Percentiles rank a stretch among this genome's conserved stretches.
These are phyloP conservation scores for Cathartes aura DNA, from an alignment of 2,113 vertebrate genomes.

Conservation along the genomic window DNA sequence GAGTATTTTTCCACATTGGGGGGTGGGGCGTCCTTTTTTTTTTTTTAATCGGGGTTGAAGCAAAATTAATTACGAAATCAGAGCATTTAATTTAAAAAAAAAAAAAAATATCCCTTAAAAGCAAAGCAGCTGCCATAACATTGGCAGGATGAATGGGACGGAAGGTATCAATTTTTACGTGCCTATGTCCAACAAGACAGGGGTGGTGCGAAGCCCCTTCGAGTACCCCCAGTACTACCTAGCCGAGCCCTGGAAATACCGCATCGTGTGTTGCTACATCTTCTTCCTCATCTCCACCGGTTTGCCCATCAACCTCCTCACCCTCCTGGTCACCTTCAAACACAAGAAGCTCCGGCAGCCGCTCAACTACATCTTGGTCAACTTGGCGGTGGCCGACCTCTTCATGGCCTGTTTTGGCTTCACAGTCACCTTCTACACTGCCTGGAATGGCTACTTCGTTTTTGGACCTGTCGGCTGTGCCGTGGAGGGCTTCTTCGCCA, in stretches of 20 bases:
- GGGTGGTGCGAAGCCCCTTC: constrained; percentile 81
- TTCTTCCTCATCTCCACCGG: constrained; percentile 80
- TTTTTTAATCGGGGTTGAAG: not conserved
- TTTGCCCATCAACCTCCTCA: constrained; percentile 82
- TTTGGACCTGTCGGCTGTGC: constrained; percentile 66
- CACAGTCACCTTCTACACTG: constrained; percentile 73
- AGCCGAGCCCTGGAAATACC: constrained; percentile 76
- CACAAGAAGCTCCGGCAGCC: constrained; percentile 86
- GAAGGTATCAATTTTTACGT: constrained; percentile 85
- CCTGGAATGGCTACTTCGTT: constrained; percentile 74
- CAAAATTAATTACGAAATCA: not conserved
- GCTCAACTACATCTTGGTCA: constrained; percentile 83
- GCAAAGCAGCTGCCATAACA: not conserved
- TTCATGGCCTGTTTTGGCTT: constrained; percentile 80
- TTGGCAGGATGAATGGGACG: constrained; percentile 80
- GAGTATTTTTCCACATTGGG: not conserved
- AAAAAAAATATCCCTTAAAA: not conserved
- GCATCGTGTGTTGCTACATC: constrained; percentile 74
- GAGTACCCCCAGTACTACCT: constrained; percentile 84
- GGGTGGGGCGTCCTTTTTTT: not conserved
- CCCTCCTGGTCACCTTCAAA: constrained; percentile 80
- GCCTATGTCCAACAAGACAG: constrained; percentile 84
- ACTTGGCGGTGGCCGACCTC: constrained; percentile 79
- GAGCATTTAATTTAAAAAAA: not conserved
- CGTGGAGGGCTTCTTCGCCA: constrained; percentile 80